phyloP scores from a whole-genome alignment of 2,888 invertebrate species.

The Tachystola acroxantha region DNA sequence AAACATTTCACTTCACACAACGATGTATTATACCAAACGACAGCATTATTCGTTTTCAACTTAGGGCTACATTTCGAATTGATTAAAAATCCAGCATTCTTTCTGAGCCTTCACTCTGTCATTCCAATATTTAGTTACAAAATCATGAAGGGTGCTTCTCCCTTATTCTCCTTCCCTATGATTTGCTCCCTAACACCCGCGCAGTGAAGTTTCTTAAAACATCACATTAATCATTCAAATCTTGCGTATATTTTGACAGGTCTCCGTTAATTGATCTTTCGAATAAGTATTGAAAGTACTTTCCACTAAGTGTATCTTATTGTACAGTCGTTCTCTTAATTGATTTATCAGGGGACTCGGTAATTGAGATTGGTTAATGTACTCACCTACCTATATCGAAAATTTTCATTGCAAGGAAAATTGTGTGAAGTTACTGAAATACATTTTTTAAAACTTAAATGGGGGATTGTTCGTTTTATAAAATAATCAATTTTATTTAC shows the following conservation, averaged over 20 bases:
- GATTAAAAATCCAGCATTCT: background rate
- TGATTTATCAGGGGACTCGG: too few relatives aligned
- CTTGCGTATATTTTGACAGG: background rate
- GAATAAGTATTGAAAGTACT: background rate
- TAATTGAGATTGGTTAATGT: too few relatives aligned
- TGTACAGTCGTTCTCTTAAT: too few relatives aligned
- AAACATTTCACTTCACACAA: background rate
- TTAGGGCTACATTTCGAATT: background rate
- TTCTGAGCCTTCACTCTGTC: background rate
- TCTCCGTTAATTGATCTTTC: background rate
- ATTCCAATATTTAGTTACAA: background rate
- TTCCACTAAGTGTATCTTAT: too few relatives aligned
- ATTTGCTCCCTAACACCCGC: background rate
- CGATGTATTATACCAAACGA: background rate
- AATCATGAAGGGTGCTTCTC: too few relatives aligned
- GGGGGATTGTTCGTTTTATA: too few relatives aligned
- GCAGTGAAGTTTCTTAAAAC: background rate
- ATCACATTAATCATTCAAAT: background rate
- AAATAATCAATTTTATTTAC: too few relatives aligned
- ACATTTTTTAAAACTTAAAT: too few relatives aligned
- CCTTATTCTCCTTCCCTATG: background rate
- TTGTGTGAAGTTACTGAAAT: background rate
- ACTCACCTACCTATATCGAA: too few relatives aligned
- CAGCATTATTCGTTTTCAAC: background rate
- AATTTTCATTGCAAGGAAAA: background rate